Evolutionary conservation across 2,113 vertebrate species (phyloP).

Genomic region (Lagopus muta): DNA sequence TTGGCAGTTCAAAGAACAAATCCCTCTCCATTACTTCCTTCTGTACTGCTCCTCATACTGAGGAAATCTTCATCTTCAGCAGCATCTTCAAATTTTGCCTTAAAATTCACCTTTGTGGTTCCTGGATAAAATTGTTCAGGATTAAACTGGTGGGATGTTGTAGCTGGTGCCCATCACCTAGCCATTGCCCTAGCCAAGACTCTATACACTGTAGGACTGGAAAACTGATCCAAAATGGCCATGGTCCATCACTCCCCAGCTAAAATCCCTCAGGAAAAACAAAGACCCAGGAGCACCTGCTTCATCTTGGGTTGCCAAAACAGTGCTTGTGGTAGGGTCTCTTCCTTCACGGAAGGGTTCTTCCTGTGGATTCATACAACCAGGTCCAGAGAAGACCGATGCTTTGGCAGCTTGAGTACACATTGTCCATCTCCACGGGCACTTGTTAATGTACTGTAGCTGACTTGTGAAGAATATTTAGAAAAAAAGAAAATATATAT

Average conservation of each 20-base stretch:
- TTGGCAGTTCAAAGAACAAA: background rate
- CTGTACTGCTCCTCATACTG: accelerated
- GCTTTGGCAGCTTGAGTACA: background rate
- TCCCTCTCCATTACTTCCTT: background rate
- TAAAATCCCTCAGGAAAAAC: background rate
- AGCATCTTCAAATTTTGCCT: background rate
- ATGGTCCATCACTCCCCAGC: background rate
- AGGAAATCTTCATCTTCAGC: background rate
- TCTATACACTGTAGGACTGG: background rate
- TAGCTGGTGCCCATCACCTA: accelerated
- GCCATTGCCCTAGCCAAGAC: background rate
- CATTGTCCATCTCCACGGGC: background rate
- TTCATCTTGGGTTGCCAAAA: background rate
- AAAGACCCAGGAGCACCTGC: accelerated
- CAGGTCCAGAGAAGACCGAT: background rate
- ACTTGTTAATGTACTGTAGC: accelerated
- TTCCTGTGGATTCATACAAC: background rate
- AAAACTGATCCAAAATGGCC: background rate
- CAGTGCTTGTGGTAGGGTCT: background rate
- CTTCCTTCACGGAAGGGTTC: background rate
- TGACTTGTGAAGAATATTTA: accelerated
- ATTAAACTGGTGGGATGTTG: background rate
- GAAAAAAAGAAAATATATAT: background rate
- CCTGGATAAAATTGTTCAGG: background rate
- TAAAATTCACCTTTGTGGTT: background rate